These are phyloP conservation scores for Myioborus miniatus DNA, from an alignment of 2,797 vertebrate species.

Conservation along the genomic window DNA sequence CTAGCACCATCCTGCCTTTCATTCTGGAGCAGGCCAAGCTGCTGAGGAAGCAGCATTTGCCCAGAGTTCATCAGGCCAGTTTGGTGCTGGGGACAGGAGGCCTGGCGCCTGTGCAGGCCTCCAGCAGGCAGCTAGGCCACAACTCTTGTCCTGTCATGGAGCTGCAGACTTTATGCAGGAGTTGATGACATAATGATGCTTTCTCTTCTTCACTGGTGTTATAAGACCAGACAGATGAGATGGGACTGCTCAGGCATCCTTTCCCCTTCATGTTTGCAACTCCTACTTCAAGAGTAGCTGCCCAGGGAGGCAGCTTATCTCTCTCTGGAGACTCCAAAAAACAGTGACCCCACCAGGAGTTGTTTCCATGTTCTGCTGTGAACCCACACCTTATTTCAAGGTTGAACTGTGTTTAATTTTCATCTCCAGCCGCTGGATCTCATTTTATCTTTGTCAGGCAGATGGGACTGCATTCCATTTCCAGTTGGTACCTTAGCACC, in stretches of 20 bases:
- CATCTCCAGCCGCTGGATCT: background rate
- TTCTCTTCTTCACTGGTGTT: background rate
- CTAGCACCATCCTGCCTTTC: background rate
- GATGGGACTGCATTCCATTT: background rate
- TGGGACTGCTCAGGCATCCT: background rate
- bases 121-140: background rate
- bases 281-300: background rate
- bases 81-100: background rate
- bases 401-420: background rate
- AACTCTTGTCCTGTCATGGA: background rate
- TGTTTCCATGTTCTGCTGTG: background rate
- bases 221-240: background rate
- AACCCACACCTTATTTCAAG: background rate
- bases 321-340: background rate
- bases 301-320: background rate
- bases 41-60: background rate
- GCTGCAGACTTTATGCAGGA: background rate
- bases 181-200: accelerated
- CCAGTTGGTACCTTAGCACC: background rate
- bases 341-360: background rate
- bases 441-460: background rate
- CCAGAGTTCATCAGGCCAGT: background rate
- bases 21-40: background rate
- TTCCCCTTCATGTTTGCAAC: background rate
- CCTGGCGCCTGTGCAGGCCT: background rate